These are phyloP conservation scores for Drosophila putrida DNA, from an alignment of 2,888 invertebrate genomes.

Conservation along the genomic window DNA sequence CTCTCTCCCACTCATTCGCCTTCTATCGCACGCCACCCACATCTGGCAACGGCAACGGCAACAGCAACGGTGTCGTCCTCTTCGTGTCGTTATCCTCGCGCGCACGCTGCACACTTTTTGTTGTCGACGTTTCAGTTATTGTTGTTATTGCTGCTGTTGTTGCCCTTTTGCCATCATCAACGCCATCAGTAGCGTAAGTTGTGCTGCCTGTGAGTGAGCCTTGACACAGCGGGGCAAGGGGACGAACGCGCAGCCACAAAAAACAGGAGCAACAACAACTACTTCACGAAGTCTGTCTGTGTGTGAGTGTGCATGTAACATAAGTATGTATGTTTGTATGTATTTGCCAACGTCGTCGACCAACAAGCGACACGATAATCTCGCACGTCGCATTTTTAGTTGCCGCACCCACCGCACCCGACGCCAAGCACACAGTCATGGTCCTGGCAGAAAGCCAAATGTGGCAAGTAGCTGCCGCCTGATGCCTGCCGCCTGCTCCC, in stretches of 20 bases:
- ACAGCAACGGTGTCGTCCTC: conserved; percentile 55
- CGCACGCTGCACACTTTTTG: conserved; percentile 73
- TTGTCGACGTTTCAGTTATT: conserved; percentile 31
- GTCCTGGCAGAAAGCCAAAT: conserved; percentile 78
- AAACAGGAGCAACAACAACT: conserved; percentile 63
- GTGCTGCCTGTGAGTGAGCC: conserved; percentile 59
- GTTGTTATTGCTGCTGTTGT: conserved; percentile 51
- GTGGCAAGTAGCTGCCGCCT: conserved; percentile 75
- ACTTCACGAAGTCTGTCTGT: conserved; percentile 29
- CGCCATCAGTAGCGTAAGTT: conserved; percentile 79
- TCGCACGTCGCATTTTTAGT: conserved; percentile 82
- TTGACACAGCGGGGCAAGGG: conserved; percentile 29
- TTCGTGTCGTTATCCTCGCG: conserved; percentile 78
- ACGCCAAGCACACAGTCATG: conserved; percentile 41
- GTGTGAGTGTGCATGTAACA: too few relatives aligned
- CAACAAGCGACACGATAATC: conserved; percentile 82
- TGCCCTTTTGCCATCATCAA: conserved; percentile 78
- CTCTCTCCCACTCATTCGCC: conserved; percentile 26
- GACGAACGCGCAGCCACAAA: conserved; percentile 59
- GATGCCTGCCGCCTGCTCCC: conserved; percentile 57
- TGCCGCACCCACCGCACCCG: conserved; percentile 66
- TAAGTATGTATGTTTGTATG: conserved; percentile 33
- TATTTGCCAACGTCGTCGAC: conserved; percentile 63
- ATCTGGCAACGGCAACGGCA: conserved; percentile 44
- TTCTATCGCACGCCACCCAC: conserved; percentile 28